Percentiles rank a stretch among this genome's conserved stretches.
These are phyloP conservation scores for Heteromormyrus szaboi DNA, from an alignment of 2,797 vertebrate species.

Conservation along the genomic window DNA sequence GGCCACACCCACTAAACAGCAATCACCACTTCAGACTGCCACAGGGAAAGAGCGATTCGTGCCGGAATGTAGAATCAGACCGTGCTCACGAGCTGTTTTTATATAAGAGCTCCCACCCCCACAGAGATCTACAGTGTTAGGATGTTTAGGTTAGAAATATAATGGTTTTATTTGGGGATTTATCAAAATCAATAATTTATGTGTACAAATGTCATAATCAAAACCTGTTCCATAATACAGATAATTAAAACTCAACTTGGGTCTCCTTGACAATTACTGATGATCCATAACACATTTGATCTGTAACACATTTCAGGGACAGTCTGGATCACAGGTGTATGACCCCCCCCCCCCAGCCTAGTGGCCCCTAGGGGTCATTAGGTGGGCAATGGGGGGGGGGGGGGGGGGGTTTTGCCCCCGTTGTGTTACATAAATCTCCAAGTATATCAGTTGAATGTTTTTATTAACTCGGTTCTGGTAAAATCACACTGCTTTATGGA, in stretches of 20 bases:
- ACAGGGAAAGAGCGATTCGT: not conserved
- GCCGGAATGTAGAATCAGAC: not conserved
- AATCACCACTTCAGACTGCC: conserved; percentile 61
- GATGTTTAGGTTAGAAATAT: not conserved
- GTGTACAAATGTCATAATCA: not conserved
- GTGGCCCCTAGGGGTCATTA: not conserved
- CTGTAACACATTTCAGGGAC: not conserved
- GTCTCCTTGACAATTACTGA: not conserved
- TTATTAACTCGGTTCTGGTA: not conserved
- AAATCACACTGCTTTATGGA: not conserved
- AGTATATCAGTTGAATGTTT: not conserved
- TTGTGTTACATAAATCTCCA: not conserved
- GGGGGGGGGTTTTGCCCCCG: not conserved
- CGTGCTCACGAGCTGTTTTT: not conserved
- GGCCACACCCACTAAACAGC: conserved; percentile 67
- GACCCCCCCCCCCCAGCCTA: not conserved
- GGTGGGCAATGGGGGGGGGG: not conserved
- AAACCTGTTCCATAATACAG: not conserved
- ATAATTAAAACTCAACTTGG: not conserved
- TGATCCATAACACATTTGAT: not conserved
- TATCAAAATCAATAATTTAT: not conserved
- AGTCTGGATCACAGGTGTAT: not conserved
- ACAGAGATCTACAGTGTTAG: not conserved
- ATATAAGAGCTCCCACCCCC: not conserved
- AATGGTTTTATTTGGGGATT: not conserved